Percentiles rank a stretch among this genome's conserved stretches.
These are phyloP conservation scores for Trissolcus japonicus DNA, from an alignment of 2,888 invertebrate species.

Conservation along the genomic window DNA sequence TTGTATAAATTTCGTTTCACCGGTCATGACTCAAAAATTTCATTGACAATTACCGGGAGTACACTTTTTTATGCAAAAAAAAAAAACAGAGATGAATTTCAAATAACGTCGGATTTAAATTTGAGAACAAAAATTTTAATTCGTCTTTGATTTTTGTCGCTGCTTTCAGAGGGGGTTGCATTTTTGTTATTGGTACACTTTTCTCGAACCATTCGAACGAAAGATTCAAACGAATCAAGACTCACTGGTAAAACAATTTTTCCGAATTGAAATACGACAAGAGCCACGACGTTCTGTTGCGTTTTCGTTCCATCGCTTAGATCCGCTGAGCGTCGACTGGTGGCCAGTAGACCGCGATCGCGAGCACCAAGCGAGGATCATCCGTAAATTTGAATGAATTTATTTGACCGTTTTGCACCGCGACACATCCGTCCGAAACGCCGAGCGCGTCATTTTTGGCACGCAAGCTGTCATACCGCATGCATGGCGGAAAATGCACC, in stretches of 20 bases:
- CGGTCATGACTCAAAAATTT: background rate
- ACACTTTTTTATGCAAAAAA: too few species aligned
- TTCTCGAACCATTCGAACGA: too few species aligned
- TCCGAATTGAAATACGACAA: slow-evolving; percentile 50
- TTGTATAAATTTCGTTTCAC: too few species aligned
- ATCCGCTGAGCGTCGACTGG: slow-evolving; percentile 46
- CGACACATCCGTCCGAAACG: slow-evolving; percentile 39
- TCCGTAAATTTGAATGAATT: slow-evolving; percentile 63
- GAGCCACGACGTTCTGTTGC: slow-evolving; percentile 45
- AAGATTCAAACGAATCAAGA: slow-evolving; percentile 1
- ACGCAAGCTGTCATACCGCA: slow-evolving; percentile 38
- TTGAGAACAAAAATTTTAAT: too few species aligned
- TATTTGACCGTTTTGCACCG: slow-evolving; percentile 51
- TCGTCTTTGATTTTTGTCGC: too few species aligned
- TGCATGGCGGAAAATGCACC: slow-evolving; percentile 2
- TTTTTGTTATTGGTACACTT: too few species aligned
- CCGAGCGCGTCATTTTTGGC: slow-evolving; percentile 47
- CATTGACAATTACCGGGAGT: background rate
- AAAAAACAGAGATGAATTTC: too few species aligned
- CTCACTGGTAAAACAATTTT: slow-evolving; percentile 55
- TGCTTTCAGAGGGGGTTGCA: too few species aligned
- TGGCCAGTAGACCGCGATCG: slow-evolving; percentile 40
- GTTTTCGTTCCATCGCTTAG: slow-evolving; percentile 53
- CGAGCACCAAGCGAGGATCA: slow-evolving; percentile 44
- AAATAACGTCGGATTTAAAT: too few species aligned